Percentiles rank a stretch among this genome's conserved stretches.
Conservation (phyloP, 2,888 invertebrate genomes). For the Drosophila testacea region DNA sequence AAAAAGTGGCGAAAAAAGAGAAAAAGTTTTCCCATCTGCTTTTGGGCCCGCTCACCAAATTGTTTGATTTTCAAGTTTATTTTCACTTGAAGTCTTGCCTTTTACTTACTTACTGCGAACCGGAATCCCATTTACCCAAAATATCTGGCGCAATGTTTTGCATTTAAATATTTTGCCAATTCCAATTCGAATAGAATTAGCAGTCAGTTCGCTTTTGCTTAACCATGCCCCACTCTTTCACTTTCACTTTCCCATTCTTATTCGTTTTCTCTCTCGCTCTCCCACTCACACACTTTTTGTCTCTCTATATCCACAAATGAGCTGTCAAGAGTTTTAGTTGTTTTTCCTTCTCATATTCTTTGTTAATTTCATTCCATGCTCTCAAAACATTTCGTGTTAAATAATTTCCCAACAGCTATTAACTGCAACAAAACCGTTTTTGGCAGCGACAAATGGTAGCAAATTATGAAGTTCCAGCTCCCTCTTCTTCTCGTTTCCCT, state of each 20-base stretch:
- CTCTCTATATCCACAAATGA: conserved; percentile 5
- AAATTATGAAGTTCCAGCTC: conserved; percentile 61
- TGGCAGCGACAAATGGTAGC: conserved; percentile 69
- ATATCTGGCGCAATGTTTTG: conserved; percentile 44
- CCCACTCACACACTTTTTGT: not conserved
- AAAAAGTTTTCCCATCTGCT: conserved; percentile 34
- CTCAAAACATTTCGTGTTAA: conserved; percentile 63
- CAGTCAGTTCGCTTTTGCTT: conserved; percentile 28
- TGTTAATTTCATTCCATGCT: conserved; percentile 26
- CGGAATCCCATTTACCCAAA: conserved; percentile 7
- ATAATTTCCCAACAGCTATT: conserved; percentile 69
- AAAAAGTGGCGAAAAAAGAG: conserved; percentile 11
- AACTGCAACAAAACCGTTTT: conserved; percentile 65
- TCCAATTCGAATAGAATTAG: conserved; percentile 46
- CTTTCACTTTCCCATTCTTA: not conserved
- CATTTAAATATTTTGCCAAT: conserved; percentile 59
- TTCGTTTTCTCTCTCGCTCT: not conserved
- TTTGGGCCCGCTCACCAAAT: conserved; percentile 31
- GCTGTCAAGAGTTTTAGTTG: conserved; percentile 6
- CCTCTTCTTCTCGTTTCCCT: not conserved
- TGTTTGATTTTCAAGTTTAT: conserved; percentile 41
- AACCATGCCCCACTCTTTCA: not conserved
- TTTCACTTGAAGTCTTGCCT: conserved; percentile 25
- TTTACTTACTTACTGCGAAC: conserved; percentile 15
- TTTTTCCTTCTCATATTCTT: conserved; percentile 5